These are phyloP conservation scores for Lithophane semibrunnea DNA, from an alignment of 2,888 invertebrate genomes.

Conservation along the genomic window DNA sequence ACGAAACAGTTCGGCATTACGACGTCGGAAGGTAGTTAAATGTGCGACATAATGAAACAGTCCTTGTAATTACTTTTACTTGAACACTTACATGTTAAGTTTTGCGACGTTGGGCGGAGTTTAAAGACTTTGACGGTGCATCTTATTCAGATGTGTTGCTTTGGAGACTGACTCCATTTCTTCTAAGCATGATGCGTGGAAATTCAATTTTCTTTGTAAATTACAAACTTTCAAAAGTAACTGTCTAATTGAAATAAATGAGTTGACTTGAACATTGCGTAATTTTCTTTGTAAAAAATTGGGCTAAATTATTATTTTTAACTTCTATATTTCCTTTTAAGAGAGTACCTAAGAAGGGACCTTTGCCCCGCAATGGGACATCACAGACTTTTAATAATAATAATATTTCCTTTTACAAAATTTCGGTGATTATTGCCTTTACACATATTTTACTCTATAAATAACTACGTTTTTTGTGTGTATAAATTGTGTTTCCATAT, in stretches of 20 bases:
- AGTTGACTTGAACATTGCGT: not conserved
- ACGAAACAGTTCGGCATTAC: constrained; percentile 55
- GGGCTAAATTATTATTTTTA: not conserved
- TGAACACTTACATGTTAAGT: constrained; percentile 45
- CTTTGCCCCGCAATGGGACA: too few species aligned
- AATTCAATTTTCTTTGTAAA: not conserved
- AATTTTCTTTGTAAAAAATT: not conserved
- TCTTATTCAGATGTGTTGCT: constrained; percentile 19
- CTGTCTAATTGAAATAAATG: constrained; percentile 4
- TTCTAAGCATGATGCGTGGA: too few species aligned
- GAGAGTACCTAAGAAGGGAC: too few species aligned
- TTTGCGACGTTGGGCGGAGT: constrained; percentile 22
- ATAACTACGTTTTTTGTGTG: not conserved
- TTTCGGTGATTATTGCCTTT: not conserved
- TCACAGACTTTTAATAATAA: too few species aligned
- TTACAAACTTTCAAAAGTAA: not conserved
- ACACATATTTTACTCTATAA: not conserved
- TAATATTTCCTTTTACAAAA: not conserved
- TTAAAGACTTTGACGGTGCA: constrained; percentile 27
- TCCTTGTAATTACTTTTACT: constrained; percentile 56
- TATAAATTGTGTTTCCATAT: not conserved
- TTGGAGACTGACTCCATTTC: not conserved
- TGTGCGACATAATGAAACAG: constrained; percentile 52
- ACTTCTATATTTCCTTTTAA: not conserved
- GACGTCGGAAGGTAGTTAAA: constrained; percentile 50